Base-by-base conservation (phyloP, 1,140 invertebrate species). In the Telenomus remus region DNA sequence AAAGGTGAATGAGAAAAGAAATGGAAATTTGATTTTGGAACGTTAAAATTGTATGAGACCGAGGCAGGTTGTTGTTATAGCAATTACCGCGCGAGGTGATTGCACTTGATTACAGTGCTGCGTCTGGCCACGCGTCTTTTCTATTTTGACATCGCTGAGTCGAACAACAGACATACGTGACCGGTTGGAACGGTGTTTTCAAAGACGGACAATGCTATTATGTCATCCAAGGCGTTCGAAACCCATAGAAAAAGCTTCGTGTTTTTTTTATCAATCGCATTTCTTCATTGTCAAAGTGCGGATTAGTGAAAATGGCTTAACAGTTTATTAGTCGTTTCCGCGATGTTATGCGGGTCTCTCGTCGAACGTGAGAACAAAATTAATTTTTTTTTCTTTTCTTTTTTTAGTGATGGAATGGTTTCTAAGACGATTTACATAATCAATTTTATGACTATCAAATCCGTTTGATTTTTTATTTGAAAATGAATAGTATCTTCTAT, bases 281-380 rank as follows among this genome's bases (percentile, higher is more conserved):
- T 35, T 34, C 19, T 27, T 27, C 57, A 55, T 61, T 70, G 66
- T 70, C 13, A 53, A 27, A 19, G 33, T 13, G 10, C 56, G 50
- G 57, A 55, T 70, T 61, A 55, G 43, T 61, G 37, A 48, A 55
- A 70, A 55, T 60, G 33, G 50, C 48, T 42, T 6, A n/a, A 27
- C 19, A 50, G 60, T 70, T 70, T 55, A 55, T 70, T 55, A 49
- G 56, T 55, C 55, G 54, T 70, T 55, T 48, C 66, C 64, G 64
- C 39, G 33, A 19, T 8, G 48, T 48, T 48, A 39, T 39, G 37
- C 37, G 37, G 37, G 37, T 3, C 10, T 8, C n/a, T 6, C 19
- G 6, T 27, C 19, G 19, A 27, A 27, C 19, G 19, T 27, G 19
- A 27, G 19, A 27, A 27, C 1, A 6, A 27, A 27, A 27, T 27